Base-by-base conservation (phyloP, 37 sponge, comb jelly and placozoan genomes). In the Ephydatia muelleri region DNA sequence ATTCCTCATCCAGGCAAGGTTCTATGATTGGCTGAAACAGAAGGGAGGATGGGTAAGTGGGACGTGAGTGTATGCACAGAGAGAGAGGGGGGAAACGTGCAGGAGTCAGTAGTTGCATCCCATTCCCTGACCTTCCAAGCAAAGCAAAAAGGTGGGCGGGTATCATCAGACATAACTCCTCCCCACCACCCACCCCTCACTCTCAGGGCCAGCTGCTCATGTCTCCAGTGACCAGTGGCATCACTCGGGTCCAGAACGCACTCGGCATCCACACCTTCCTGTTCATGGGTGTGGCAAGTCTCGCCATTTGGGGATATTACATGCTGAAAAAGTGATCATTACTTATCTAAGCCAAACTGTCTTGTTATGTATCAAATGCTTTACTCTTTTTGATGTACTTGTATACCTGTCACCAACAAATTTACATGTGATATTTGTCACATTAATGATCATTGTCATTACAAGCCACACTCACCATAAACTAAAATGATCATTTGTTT, bases 11-110 rank as follows among this genome's bases (percentile, higher is more conserved):
- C 67, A 85, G 31, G 90, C 85, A 38, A 90, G 76, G 68, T 84
- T 90, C 65, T 90, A 90, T 30, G 82, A 90, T 34, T 85, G 85
- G 90, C 81, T 90, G 29, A 47, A 68, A 9, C 75, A 68, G 25
- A 73, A 57, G 38, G 90, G 90, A 70, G 90, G 90, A 36, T 90
- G 90, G 90, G 90, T 90, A 68, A 85, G 90, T 77, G 47, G 47
- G 47, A 43, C 4, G 47, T 4, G 8, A 8, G 47, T 4, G 8
- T 4, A 8, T 43, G 47, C 8, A 8, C 6, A 43, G 47, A 8
- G 47, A 43, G 47, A 8, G 47, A 43, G 57, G 19, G 1, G 57
- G 12, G 57, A 1, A 57, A 57, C 16, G 12, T 14, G 6, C 0
- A 57, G 57, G 57, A 21, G 43, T 43, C 43, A 43, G 3, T 6